Evolutionary conservation across 1,140 invertebrate genomes (phyloP), one percentile per base, ranked within the genome.

Genomic region (Pseudomyrmex concolor): DNA sequence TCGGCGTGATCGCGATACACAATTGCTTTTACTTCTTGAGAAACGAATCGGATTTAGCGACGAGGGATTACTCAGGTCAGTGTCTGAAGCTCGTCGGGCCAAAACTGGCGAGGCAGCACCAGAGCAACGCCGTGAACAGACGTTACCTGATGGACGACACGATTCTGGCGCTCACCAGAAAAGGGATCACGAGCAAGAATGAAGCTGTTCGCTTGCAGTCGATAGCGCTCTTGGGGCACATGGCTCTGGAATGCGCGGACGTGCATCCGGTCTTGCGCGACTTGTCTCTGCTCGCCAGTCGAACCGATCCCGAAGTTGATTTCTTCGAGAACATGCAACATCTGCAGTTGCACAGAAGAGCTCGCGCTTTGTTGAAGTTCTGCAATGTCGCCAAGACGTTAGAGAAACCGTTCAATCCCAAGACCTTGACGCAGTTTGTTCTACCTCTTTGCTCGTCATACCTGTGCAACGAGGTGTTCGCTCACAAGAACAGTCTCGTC

Each of bases 261-360:
- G 93, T 95, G 0, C 95, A 98, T 94, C 95, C 96, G 45, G 94
- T 97, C 9, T 91, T 98, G 8, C 94, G 95, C n/a, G 98, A 99
- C 94, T 94, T 99, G 45, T 93, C 95, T 1, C 92, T 95, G 17
- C 94, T 99, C 2, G 95, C 95, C 0, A 96, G 97, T 91, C 95
- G 96, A 88, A 94, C 94, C 51, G 98, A 99, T 92, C 92, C 95
- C 0, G 98, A 99, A 92, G 96, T 97, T 0, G 98, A 99, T 93
- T 99, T 99, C 94, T 99, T 99, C 91, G 97, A 98, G 87, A 99
- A 99, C 90, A 97, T 98, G 86, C 95, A 96, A 51, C 98, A 99
- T 94, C 93, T 97, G 54, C 97, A 99, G 94, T 94, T 96, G 15
- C 97, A 98, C 90, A 95, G 98, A 87, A 96, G 97, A 91, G 96